Evolutionary conservation across 2,113 vertebrate species (phyloP).

Genomic region (Macroglossus sobrinus): DNA sequence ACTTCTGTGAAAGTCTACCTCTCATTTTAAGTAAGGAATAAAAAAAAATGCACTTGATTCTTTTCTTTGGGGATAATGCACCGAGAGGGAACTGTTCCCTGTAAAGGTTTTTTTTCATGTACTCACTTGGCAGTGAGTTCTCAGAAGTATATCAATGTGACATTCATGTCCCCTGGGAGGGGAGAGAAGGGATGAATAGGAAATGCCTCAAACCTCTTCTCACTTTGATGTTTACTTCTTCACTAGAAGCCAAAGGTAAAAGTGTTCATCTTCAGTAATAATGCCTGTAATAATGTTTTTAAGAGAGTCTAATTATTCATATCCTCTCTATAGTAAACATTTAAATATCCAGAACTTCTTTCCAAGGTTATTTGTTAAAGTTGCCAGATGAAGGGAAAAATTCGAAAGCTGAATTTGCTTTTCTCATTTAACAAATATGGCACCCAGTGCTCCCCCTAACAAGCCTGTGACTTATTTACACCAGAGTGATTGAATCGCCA

Average conservation of each 20-base stretch:
- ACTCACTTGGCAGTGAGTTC: slow-evolving; percentile 68
- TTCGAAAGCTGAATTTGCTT: slow-evolving; percentile 48
- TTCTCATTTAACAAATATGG: slow-evolving; percentile 61
- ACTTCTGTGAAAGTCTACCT: slow-evolving; percentile 83
- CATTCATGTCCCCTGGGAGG: slow-evolving; percentile 7
- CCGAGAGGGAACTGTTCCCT: slow-evolving; percentile 71
- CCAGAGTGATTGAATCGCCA: slow-evolving; percentile 72
- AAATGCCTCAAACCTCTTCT: slow-evolving; percentile 41
- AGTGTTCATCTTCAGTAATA: slow-evolving; percentile 70
- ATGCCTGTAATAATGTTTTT: slow-evolving; percentile 71
- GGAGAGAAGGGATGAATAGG: background rate
- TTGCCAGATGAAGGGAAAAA: slow-evolving; percentile 61
- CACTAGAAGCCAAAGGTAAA: slow-evolving; percentile 82
- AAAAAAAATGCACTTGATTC: slow-evolving; percentile 70
- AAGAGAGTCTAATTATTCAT: slow-evolving; percentile 56
- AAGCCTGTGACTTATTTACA: slow-evolving; percentile 62
- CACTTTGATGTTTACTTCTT: slow-evolving; percentile 73
- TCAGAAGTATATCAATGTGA: slow-evolving; percentile 56
- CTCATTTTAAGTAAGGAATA: slow-evolving; percentile 78
- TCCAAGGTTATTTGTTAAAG: slow-evolving; percentile 70
- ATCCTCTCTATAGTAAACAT: slow-evolving; percentile 65
- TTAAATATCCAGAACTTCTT: slow-evolving; percentile 81
- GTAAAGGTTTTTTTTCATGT: background rate
- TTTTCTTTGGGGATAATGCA: slow-evolving; percentile 76
- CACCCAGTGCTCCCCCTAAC: slow-evolving; percentile 74